Percentiles rank a stretch among this genome's conserved stretches.
phyloP scores from a whole-genome alignment of 2,113 vertebrate species.

The Labeo rohita region DNA sequence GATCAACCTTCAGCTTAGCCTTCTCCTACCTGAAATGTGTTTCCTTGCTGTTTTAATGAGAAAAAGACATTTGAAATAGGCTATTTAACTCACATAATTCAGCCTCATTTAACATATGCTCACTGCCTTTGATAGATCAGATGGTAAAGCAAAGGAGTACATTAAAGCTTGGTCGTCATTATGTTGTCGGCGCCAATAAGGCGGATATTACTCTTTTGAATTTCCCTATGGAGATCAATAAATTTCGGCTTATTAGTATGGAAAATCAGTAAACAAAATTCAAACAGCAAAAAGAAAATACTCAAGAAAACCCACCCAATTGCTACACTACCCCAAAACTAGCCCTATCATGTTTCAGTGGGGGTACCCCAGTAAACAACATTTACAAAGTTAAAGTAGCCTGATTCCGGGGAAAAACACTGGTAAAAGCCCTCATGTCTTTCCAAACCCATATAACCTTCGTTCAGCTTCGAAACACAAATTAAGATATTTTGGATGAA shows the following conservation, averaged over 20 bases:
- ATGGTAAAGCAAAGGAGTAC: background rate
- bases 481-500: no score
- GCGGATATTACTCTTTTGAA: background rate
- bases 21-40: background rate
- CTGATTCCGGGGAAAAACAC: no score
- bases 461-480: no score
- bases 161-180: background rate
- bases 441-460: no score
- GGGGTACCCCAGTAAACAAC: background rate
- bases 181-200: background rate
- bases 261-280: background rate
- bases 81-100: conserved; percentile 6
- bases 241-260: background rate
- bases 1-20: background rate
- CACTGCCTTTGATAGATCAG: conserved; percentile 16
- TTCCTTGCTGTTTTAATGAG: background rate
- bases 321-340: no score
- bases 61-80: conserved; percentile 9
- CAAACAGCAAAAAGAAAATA: background rate
- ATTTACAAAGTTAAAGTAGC: no score
- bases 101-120: background rate
- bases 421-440: no score
- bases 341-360: no score
- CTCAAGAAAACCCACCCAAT: background rate
- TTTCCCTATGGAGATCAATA: background rate